Evolutionary conservation across 2,888 invertebrate species (phyloP).

Genomic region (Rhamphomyia laevipes): DNA sequence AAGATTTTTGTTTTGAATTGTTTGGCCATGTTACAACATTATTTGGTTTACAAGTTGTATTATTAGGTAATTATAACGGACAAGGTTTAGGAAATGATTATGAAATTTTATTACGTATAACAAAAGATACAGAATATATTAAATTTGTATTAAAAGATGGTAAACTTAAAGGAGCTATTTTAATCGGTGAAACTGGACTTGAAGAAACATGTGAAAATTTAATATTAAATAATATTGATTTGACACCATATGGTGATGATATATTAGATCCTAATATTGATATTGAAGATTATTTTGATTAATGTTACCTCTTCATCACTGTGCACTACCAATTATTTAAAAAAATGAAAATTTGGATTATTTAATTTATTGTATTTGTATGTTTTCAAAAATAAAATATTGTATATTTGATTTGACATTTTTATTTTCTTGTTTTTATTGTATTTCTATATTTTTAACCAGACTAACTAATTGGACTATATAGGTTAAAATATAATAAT

Average conservation of each 20-base stretch:
- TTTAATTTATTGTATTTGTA: no score
- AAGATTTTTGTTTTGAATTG: slow-evolving; percentile 95
- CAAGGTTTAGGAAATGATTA: slow-evolving; percentile 71
- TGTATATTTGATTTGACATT: no score
- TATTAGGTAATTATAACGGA: slow-evolving; percentile 87
- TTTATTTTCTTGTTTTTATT: no score
- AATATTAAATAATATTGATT: slow-evolving; percentile 86
- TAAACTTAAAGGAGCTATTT: slow-evolving; percentile 79
- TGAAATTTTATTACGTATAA: slow-evolving; percentile 75
- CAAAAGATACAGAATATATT: slow-evolving; percentile 68
- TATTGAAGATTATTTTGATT: slow-evolving; percentile 99
- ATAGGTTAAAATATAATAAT: no score
- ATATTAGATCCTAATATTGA: slow-evolving; percentile 91
- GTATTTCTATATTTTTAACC: no score
- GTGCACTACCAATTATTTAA: no score
- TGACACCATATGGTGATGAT: slow-evolving; percentile 79
- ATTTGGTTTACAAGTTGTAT: slow-evolving; percentile 85
- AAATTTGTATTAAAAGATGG: slow-evolving; percentile 80
- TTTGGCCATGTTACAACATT: slow-evolving; percentile 94
- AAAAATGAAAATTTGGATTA: no score
- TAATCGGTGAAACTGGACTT: slow-evolving; percentile 93
- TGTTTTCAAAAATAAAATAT: no score
- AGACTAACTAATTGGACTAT: no score
- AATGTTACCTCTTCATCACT: slow-evolving; percentile 10
- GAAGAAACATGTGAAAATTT: slow-evolving; percentile 98